Conservation (phyloP, 64 coral and sea anemone genomes). For the Pocillopora verrucosa region DNA sequence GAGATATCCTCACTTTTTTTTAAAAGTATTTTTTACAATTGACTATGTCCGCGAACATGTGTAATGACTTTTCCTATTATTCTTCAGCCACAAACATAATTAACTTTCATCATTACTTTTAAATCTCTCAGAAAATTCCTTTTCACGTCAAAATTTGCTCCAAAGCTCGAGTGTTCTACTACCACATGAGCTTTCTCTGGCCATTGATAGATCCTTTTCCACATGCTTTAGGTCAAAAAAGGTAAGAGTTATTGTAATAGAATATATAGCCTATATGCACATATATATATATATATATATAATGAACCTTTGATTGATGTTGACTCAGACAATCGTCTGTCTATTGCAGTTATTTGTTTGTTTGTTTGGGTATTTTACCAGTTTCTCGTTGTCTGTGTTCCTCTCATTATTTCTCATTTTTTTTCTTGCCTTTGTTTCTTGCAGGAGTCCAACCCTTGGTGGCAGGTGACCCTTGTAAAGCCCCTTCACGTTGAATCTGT, state of each 20-base stretch:
- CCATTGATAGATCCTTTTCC: background rate
- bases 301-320: background rate
- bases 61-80: background rate
- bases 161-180: background rate
- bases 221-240: background rate
- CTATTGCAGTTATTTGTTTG: background rate
- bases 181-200: background rate
- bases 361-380: background rate
- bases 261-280: too few relatives aligned
- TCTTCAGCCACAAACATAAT: background rate
- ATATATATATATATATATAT: too few relatives aligned
- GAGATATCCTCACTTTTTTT: too few relatives aligned
- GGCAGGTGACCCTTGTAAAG: background rate
- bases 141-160: background rate
- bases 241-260: background rate
- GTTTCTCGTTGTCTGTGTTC: background rate
- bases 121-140: background rate
- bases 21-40: too few relatives aligned
- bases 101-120: background rate
- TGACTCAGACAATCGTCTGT: background rate
- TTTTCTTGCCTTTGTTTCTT: background rate
- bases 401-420: background rate
- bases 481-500: background rate
- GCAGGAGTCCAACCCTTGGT: background rate
- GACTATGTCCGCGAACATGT: too few relatives aligned